phyloP scores from a whole-genome alignment of 2,113 vertebrate genomes.

The Phyllopteryx taeniolatus region DNA sequence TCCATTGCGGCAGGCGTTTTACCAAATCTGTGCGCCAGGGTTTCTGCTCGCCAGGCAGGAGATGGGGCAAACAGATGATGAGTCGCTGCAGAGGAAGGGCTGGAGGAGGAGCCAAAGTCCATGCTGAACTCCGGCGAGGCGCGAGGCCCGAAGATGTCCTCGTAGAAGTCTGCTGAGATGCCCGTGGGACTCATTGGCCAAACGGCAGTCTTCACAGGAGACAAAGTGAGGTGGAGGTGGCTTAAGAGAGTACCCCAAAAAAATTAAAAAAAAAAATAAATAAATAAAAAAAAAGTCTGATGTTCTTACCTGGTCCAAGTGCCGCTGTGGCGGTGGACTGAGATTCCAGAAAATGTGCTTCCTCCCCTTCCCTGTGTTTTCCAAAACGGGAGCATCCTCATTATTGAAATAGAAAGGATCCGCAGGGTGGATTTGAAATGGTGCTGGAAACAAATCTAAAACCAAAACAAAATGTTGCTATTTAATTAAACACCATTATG shows the following conservation, averaged over 20 bases:
- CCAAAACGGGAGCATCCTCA: not conserved
- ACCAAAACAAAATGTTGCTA: not conserved
- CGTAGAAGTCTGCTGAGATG: slow-evolving; percentile 20
- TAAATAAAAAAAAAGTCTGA: not conserved
- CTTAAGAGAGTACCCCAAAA: not conserved
- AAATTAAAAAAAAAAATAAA: no score
- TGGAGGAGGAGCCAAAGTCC: slow-evolving; percentile 28
- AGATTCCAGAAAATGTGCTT: slow-evolving; percentile 23
- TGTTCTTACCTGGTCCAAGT: slow-evolving; percentile 40
- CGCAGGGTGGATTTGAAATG: not conserved
- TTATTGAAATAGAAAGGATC: not conserved
- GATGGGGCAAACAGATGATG: slow-evolving; percentile 24
- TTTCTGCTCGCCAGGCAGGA: slow-evolving; percentile 5
- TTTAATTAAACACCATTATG: no score
- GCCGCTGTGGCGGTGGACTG: slow-evolving; percentile 11
- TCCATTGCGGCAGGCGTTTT: slow-evolving; percentile 16
- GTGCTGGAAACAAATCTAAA: slow-evolving; percentile 22
- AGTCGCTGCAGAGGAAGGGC: not conserved
- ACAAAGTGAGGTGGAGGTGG: slow-evolving; percentile 2
- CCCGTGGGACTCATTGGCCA: slow-evolving; percentile 32
- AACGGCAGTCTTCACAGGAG: slow-evolving; percentile 41
- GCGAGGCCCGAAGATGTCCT: slow-evolving; percentile 29
- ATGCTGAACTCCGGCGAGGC: slow-evolving; percentile 31
- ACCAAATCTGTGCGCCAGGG: slow-evolving; percentile 20
- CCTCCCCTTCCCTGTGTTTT: slow-evolving; percentile 23